Percentiles rank a stretch among this genome's conserved stretches.
phyloP scores from a whole-genome alignment of 2,888 invertebrate genomes.

The Cheilosia soror region DNA sequence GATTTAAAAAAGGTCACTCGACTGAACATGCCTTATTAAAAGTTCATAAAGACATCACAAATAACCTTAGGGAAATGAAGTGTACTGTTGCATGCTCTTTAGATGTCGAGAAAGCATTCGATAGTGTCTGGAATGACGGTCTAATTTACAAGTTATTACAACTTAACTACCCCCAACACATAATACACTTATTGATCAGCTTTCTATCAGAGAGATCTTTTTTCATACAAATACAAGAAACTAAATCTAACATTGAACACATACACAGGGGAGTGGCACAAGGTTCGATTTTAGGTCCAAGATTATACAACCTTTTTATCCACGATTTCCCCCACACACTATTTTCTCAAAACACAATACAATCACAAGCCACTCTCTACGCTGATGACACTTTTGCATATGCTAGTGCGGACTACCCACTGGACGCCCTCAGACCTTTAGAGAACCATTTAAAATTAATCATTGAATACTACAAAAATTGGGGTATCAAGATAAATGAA shows the following conservation, averaged over 20 bases:
- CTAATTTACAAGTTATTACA: background rate
- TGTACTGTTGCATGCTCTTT: conserved; percentile 50
- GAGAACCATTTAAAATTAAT: conserved; percentile 15
- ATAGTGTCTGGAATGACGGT: conserved; percentile 39
- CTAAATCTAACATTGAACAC: too few relatives aligned
- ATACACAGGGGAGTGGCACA: conserved; percentile 1
- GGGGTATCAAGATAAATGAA: conserved; percentile 48
- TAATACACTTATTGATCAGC: conserved; percentile 30
- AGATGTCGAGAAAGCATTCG: conserved; percentile 46
- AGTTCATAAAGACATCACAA: conserved; percentile 52
- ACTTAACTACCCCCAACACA: background rate
- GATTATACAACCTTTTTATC: conserved; percentile 25
- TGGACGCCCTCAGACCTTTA: background rate
- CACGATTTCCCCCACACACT: conserved; percentile 60
- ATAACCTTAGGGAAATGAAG: conserved; percentile 30
- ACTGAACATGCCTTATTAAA: conserved; percentile 53
- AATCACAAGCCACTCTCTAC: conserved; percentile 36
- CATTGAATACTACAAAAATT: conserved; percentile 28
- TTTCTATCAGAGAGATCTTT: conserved; percentile 30
- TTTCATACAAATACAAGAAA: conserved; percentile 12
- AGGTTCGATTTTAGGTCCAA: conserved; percentile 33
- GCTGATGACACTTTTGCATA: conserved; percentile 55
- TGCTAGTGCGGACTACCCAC: conserved; percentile 16
- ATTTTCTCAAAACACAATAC: too few relatives aligned
- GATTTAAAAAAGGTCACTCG: conserved; percentile 36